phyloP scores from a whole-genome alignment of 2,113 vertebrate species.

The Austrofundulus limnaeus region DNA sequence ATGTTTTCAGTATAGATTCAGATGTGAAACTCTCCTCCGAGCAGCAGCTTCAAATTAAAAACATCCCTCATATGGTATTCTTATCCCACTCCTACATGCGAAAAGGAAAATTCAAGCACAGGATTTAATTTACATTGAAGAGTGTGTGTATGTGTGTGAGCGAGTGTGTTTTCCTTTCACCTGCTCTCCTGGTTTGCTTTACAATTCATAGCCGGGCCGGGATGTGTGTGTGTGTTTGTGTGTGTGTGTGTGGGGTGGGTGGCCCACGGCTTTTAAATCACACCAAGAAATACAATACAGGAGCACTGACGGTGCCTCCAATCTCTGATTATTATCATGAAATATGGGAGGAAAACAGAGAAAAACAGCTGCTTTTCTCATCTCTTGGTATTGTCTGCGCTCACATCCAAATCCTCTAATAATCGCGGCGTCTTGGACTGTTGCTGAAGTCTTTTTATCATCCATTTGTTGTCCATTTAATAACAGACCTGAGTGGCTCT shows the following conservation, averaged over 20 bases:
- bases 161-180: constrained; percentile 14
- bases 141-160: constrained; percentile 2
- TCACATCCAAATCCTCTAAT: constrained; percentile 1
- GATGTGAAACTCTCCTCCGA: constrained; percentile 39
- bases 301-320: constrained; percentile 5
- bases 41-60: constrained; percentile 37
- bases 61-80: constrained; percentile 13
- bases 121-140: constrained; percentile 46
- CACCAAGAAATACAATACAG: constrained; percentile 16
- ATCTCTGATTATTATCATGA: constrained; percentile 31
- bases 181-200: constrained; percentile 18
- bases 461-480: constrained; percentile 33
- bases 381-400: neutral
- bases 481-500: constrained; percentile 22
- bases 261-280: constrained; percentile 36
- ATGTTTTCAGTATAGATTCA: constrained; percentile 15
- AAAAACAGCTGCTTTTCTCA: neutral
- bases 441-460: constrained; percentile 20
- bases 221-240: too few relatives aligned
- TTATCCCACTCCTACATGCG: constrained; percentile 31
- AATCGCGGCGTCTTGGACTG: neutral
- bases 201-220: constrained; percentile 4
- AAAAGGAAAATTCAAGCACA: constrained; percentile 42
- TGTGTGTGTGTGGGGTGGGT: too few relatives aligned
- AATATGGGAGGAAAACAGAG: constrained; percentile 2